Evolutionary conservation across 2,888 invertebrate species (phyloP), one percentile per base, ranked within the genome.

Genomic region (Dorcus parallelipipedus): DNA sequence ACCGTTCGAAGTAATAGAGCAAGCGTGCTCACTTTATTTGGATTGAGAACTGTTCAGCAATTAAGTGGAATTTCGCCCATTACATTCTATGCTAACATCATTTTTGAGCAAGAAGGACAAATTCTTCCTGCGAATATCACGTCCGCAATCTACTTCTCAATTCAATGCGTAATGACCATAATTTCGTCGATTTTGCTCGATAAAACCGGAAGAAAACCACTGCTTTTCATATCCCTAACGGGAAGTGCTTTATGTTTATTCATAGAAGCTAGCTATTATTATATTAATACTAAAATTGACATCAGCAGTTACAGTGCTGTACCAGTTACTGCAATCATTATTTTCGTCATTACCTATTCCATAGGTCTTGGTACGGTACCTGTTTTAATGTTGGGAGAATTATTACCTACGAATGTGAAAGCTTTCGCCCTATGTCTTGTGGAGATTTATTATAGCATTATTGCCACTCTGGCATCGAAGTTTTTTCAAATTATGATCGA

Each of bases 31-130:
- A 83, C 88, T 54, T 81, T 83, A 54, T 71, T 86, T 20, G 81
- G 83, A 9, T 76, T 88, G 9, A 81, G 83, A 65, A 81, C 82
- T 1, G 80, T 82, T 48, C 83, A 83, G 68, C 87, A 89, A 69
- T 77, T 86, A 40, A 83, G 83, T 66, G 85, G 85, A 2, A 83
- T 83, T 56, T 82, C 83, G 39, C 84, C 84, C 0, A 80, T 86
- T 6, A 81, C 84, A 1, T 82, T 84, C 1, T 85, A 84, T 66
- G 81, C 84, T 0, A 83, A 85, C 60, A 78, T 78, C 1, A 88
- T 89, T 67, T 87, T 89, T 69, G 76, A 80, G 61, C 67, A 73
- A 26, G 66, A 71, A 39, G 73, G 71, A 9, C 76, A 75, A 49
- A 71, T 74, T 23, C 73, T 84, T 45, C 70, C 77, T 45, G 77